Base-by-base conservation (phyloP, 2,888 invertebrate species). In the Ischnura elegans region DNA sequence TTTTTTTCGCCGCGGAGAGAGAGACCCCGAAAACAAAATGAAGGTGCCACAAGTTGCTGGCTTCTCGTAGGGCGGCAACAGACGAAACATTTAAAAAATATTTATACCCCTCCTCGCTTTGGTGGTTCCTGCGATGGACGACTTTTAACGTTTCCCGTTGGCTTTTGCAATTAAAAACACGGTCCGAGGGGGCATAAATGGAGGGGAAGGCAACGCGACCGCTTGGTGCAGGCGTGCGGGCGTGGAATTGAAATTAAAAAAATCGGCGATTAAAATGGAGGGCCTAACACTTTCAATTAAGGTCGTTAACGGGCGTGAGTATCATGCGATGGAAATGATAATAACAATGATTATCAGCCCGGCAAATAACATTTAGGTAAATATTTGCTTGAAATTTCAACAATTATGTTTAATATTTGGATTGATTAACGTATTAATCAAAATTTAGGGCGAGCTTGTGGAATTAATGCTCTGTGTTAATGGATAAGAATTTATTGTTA, bases 401-500 rank as follows among this genome's bases (percentile, higher is more conserved):
- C 76, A 76, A 76, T 76, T 76, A 76, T 76, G 76, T 76, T 76
- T 76, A 76, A 76, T 76, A 76, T 76, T 76, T 76, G 76, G 76
- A 76, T 76, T 76, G 76, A 76, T 76, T 36, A 76, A 76, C 76
- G 76, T 76, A 76, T 76, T 76, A 76, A 76, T 76, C 76, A 76
- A 76, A 76, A 36, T 76, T 76, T 36, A 76, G 76, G 76, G 36
- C 29, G 29, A 36, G 76, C 76, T 76, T 76, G 29, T 16, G 76
- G 76, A 76, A 76, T 76, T 76, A 76, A 76, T 76, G 76, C 76
- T 76, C 76, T 76, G 76, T 76, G 76, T 76, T 76, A 76, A 76
- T 76, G 76, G 76, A 76, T 76, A 76, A 76, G 76, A 76, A 76
- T 36, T 76, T 76, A 76, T 76, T 76, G 76, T 76, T 76, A 76